These are phyloP conservation scores for Cygnus buccinator DNA, from an alignment of 2,113 vertebrate species.

Conservation along the genomic window DNA sequence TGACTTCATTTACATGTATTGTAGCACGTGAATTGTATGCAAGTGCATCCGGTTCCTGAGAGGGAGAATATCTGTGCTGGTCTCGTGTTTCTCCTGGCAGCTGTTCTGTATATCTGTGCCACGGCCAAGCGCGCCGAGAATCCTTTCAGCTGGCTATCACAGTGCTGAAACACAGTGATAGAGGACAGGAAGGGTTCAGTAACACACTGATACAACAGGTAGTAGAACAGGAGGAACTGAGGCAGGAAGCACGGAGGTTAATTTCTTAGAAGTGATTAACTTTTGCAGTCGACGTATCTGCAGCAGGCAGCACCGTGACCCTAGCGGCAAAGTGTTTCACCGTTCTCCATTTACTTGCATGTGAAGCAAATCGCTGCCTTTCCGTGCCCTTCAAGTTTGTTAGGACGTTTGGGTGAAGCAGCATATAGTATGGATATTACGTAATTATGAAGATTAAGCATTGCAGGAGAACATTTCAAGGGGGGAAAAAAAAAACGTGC, in stretches of 20 bases:
- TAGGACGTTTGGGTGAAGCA: neutral
- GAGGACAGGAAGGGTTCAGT: neutral
- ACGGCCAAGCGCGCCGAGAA: neutral
- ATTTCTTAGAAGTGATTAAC: neutral
- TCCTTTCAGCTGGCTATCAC: fast-evolving
- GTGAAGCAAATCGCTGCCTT: neutral
- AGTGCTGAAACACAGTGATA: neutral
- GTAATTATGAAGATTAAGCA: neutral
- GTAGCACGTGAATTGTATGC: neutral
- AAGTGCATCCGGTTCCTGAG: neutral
- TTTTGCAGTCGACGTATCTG: neutral
- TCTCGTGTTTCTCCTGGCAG: slow-evolving; percentile 6
- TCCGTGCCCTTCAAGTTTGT: slow-evolving; percentile 30
- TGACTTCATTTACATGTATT: slow-evolving; percentile 56
- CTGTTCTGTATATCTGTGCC: neutral
- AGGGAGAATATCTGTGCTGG: neutral
- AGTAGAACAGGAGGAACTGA: neutral
- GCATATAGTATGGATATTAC: neutral
- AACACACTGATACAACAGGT: neutral
- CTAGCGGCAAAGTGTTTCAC: neutral
- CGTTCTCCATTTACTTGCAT: neutral
- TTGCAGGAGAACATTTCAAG: neutral
- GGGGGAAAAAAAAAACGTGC: neutral
- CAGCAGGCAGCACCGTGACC: neutral
- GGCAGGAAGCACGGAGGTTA: neutral